Conservation (phyloP, 1,140 invertebrate genomes). For the Caenorhabditis elegans region WBcel235 BX284604.4:5973501-5974000, state of each 20-base stretch:
- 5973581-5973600: background rate
- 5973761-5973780: background rate
- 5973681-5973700: too few relatives aligned
- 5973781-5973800: background rate
- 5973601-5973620: background rate
- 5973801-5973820: background rate
- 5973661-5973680: background rate
- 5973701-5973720: too few relatives aligned
- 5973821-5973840: background rate
- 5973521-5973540: background rate
- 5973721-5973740: too few relatives aligned
- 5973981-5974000: slow-evolving; percentile 8
- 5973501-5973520: background rate
- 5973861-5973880: background rate
- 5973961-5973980: background rate
- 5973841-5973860: slow-evolving; percentile 24
- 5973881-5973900: slow-evolving; percentile 22
- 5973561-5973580: background rate
- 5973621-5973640: background rate
- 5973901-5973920: slow-evolving; percentile 24
- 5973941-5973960: background rate
- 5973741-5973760: too few relatives aligned
- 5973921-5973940: background rate
- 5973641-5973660: background rate
- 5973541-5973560: background rate